Base-by-base conservation (phyloP, 2,888 invertebrate species). In the Harmothoe impar region DNA sequence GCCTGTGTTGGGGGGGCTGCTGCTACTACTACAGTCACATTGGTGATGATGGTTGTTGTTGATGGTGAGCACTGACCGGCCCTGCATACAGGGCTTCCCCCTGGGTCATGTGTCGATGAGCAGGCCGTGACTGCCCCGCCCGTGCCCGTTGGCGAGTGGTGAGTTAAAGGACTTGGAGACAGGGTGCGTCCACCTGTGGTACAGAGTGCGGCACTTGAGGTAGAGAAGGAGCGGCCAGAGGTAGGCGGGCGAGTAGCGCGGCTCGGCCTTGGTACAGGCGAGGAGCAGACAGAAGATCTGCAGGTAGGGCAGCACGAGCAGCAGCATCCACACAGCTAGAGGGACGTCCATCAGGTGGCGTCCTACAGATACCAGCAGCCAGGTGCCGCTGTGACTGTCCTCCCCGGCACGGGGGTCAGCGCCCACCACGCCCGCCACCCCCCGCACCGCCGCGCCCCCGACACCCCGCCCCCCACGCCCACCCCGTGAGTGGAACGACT, bases 191-290 rank as follows among this genome's bases (percentile, higher is more conserved):
- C 43, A 56, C 25, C 90, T 23, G n/a, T 33, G 35, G 43, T 89
- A 86, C 29, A 89, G 68, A 56, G 81, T 92, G 25, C 91, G 86
- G 54, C 91, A 92, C 43, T 91, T 92, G 56, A 92, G 56, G 91
- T 94, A 94, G 15, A 94, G 52, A 35, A 93, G 91, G 12, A 93
- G 93, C n/a, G 95, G 95, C 95, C 95, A 95, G 33, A 93, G 92
- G 90, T 94, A 94, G 7, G 95, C 94, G 25, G 94, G 77, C 85
- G 94, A 94, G 35, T 93, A 91, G 90, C 93, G 93, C 33, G 95
- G 95, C 77, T 95, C 94, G 31, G 93, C 91, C 35, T 94, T 93
- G 10, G 95, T 95, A 91, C 94, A 95, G 0, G 95, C 95, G n/a
- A 95, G 90, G 29, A 95, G 92, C 93, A 94, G 93, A 54, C 94